Evolutionary conservation across 2,888 invertebrate genomes (phyloP), one percentile per base, ranked within the genome.

Genomic region (Sthenelais limicola): DNA sequence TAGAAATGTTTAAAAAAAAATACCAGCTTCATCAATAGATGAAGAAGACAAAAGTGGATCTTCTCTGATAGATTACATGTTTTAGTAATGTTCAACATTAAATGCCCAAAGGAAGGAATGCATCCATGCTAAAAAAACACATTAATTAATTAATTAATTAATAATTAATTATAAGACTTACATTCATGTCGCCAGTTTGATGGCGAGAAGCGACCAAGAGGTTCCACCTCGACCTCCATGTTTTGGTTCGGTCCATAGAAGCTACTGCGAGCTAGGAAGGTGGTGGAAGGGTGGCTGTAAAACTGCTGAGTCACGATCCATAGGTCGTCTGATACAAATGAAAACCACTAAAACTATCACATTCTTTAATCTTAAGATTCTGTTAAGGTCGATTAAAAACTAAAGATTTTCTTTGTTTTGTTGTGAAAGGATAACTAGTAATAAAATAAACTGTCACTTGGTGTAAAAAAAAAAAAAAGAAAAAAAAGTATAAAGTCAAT

Each of bases 201-300:
- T 0, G 82, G 80, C 30, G 76, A 79, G 71, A 79, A 82, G n/a
- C 79, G 81, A 38, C 77, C 68, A 9, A 83, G 24, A 3, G 83
- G 82, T 43, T 82, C 81, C 32, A 84, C 78, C 66, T 82, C 82
- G 43, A 84, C 77, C 58, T 83, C 83, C 58, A 76, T 77, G 5
- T 72, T 68, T 12, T 82, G 75, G 28, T 78, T 80, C 0, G 83
- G 83, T 12, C 84, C 84, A 74, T 78, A 82, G 69, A 80, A 84
- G 7, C 75, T 77, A 72, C 83, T 83, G 70, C 76, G 77, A 18
- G 82, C 83, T 5, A 83, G 48, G 68, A 83, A 81, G 21, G 82
- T 83, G 32, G 66, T 72, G 0, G 73, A 56, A 7, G 78, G 76
- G 18, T 76, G 79, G 74, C 82, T 83, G 71, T 49, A 32, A 30